phyloP scores from a whole-genome alignment of 2,888 invertebrate species.

The Megaustenia siamemsis region DNA sequence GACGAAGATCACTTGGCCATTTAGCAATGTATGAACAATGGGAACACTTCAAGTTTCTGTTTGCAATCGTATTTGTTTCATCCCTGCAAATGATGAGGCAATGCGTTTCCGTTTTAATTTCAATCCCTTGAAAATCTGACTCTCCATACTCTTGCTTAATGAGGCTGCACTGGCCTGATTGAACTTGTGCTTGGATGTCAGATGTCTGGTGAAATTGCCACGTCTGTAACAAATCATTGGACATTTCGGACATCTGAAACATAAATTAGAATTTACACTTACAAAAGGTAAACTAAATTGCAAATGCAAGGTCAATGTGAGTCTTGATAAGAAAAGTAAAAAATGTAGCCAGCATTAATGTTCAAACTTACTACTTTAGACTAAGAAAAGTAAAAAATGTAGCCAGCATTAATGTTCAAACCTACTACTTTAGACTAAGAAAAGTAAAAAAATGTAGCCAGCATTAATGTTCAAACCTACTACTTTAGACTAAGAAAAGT shows the following conservation, averaged over 20 bases:
- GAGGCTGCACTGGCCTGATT: conserved; percentile 27
- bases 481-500: too few relatives aligned
- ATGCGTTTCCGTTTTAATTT: conserved; percentile 26
- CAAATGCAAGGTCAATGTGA: too few relatives aligned
- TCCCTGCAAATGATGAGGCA: neutral
- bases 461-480: too few relatives aligned
- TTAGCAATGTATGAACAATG: conserved; percentile 79
- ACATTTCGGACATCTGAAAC: conserved; percentile 57
- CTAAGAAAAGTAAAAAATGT: too few relatives aligned
- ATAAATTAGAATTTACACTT: neutral
- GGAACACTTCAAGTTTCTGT: conserved; percentile 65
- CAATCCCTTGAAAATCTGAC: conserved; percentile 37
- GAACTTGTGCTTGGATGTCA: conserved; percentile 76
- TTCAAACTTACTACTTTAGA: too few relatives aligned
- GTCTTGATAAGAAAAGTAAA: too few relatives aligned
- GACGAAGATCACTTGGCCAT: conserved; percentile 78
- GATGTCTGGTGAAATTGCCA: conserved; percentile 77
- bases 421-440: too few relatives aligned
- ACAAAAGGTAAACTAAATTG: neutral
- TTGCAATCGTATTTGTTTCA: conserved; percentile 58
- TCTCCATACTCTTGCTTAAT: conserved; percentile 40
- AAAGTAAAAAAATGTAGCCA: too few relatives aligned
- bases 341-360: too few relatives aligned
- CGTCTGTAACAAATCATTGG: conserved; percentile 51
- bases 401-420: too few relatives aligned